Percentiles rank a stretch among this genome's conserved stretches.
phyloP scores from a whole-genome alignment of 1,140 invertebrate genomes.

The Nomia melanderi region DNA sequence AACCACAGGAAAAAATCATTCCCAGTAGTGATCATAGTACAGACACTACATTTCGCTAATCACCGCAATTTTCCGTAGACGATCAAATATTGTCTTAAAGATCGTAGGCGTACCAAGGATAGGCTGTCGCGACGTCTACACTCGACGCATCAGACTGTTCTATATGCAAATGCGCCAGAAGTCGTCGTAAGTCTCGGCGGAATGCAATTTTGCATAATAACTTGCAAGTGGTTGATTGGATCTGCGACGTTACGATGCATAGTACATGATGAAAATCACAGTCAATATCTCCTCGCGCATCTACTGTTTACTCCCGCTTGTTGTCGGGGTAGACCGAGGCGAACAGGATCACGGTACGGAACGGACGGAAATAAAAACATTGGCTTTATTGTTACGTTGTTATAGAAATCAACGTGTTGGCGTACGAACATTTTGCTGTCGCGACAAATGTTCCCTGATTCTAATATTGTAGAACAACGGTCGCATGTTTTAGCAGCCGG shows the following conservation, averaged over 20 bases:
- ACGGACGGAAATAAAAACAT: too few relatives aligned
- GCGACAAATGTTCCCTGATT: not conserved
- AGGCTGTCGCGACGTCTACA: not conserved
- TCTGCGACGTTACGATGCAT: not conserved
- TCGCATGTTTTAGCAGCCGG: not conserved
- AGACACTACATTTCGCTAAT: too few relatives aligned
- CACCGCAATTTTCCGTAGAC: not conserved
- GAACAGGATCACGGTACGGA: too few relatives aligned
- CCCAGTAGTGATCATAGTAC: too few relatives aligned
- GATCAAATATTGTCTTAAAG: not conserved
- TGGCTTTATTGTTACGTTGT: too few relatives aligned
- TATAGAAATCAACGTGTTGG: too few relatives aligned
- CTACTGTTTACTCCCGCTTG: not conserved
- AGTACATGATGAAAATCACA: not conserved
- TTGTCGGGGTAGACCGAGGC: too few relatives aligned
- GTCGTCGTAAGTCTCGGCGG: not conserved
- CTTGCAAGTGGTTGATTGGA: conserved; percentile 5
- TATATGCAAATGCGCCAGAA: conserved; percentile 1
- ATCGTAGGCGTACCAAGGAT: not conserved
- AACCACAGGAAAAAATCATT: too few relatives aligned
- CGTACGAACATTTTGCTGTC: too few relatives aligned
- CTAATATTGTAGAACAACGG: not conserved
- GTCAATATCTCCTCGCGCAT: not conserved
- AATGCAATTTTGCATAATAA: not conserved
- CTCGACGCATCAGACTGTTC: not conserved